A percentile compares a stretch with the other conserved stretches of the same genome.
phyloP scores from a whole-genome alignment of 2,797 vertebrate genomes.

The Setipinna tenuifilis region DNA sequence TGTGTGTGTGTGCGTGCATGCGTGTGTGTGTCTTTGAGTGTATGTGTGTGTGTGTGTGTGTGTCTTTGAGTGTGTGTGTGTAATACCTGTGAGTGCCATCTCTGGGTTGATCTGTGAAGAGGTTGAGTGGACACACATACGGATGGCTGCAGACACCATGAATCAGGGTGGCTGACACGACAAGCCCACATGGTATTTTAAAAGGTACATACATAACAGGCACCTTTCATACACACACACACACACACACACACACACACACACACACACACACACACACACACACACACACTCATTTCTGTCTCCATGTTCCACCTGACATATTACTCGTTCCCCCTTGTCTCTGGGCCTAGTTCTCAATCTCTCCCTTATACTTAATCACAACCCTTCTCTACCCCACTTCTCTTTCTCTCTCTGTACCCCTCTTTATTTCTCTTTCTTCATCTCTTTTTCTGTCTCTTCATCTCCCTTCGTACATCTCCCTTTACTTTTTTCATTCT shows the following conservation, averaged over 20 bases:
- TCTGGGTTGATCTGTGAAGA: neutral
- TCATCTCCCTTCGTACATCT: too few species aligned
- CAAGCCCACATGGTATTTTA: constrained; percentile 53
- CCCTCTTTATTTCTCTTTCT: neutral
- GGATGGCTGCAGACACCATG: constrained; percentile 38
- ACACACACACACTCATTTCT: constrained; percentile 7
- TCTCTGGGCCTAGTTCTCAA: neutral
- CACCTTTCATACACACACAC: too few species aligned
- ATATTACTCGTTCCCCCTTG: neutral
- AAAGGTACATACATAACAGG: constrained; percentile 50
- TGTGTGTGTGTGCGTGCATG: too few species aligned
- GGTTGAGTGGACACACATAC: neutral
- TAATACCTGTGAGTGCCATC: neutral
- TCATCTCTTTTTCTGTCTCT: too few species aligned
- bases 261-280: too few species aligned
- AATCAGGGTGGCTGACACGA: constrained; percentile 36
- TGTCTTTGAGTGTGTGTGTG: too few species aligned
- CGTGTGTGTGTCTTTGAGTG: too few species aligned
- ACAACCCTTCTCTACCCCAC: neutral
- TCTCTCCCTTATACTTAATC: neutral
- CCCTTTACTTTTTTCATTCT: too few species aligned
- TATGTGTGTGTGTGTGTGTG: too few species aligned
- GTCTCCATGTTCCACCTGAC: constrained; percentile 39
- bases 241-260: too few species aligned
- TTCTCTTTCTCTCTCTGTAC: neutral